Evolutionary conservation across 2,888 invertebrate genomes (phyloP).

Genomic region (Fissipunctia ypsillon): DNA sequence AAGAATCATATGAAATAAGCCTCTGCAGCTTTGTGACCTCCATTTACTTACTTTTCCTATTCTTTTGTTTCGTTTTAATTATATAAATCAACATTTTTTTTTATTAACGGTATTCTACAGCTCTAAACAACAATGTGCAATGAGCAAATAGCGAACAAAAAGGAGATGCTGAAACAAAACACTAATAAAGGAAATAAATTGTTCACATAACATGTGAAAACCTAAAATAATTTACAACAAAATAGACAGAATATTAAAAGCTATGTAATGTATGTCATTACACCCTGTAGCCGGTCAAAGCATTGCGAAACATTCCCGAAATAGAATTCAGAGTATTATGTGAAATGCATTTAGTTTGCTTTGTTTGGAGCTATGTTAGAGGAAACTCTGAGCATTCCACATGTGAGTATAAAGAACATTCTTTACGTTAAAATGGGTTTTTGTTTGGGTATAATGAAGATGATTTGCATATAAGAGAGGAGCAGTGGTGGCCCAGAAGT

Average conservation of each 20-base stretch:
- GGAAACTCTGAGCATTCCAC: conserved; percentile 4
- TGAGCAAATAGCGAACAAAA: background rate
- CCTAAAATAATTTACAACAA: background rate
- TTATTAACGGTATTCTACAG: background rate
- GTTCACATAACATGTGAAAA: background rate
- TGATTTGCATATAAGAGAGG: too few relatives aligned
- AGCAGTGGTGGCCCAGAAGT: too few relatives aligned
- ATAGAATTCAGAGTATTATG: conserved; percentile 23
- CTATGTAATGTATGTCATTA: conserved; percentile 20
- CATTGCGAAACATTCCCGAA: conserved; percentile 29
- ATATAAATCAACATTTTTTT: background rate
- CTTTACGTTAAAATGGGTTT: background rate
- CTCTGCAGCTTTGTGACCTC: background rate
- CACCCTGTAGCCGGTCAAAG: background rate
- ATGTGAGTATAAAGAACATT: background rate
- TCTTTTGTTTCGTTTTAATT: background rate
- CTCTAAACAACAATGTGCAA: background rate
- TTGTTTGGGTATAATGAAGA: background rate
- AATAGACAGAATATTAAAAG: conserved; percentile 19
- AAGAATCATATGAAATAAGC: background rate
- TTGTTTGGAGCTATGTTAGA: conserved; percentile 20
- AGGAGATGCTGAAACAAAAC: background rate
- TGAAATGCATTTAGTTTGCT: conserved; percentile 21
- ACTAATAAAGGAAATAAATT: background rate
- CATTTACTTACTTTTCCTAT: background rate